Conservation (phyloP, 2,888 invertebrate species). For the Drosophila subquinaria region DNA sequence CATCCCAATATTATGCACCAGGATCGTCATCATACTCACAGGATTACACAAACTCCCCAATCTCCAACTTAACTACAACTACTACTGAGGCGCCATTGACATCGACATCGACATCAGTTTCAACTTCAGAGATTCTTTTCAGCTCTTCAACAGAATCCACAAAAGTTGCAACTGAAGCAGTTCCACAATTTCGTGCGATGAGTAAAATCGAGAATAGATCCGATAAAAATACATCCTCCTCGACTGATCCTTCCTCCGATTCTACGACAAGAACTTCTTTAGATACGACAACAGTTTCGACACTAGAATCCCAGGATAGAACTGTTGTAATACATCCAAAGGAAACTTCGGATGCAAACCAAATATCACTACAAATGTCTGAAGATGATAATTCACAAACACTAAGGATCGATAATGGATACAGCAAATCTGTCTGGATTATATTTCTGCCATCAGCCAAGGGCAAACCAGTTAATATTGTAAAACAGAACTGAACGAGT, state of each 20-base stretch:
- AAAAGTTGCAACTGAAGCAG: background rate
- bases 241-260: background rate
- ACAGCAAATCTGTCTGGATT: background rate
- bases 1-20: background rate
- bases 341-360: background rate
- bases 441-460: background rate
- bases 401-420: constrained; percentile 17
- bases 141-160: background rate
- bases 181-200: background rate
- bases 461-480: constrained; percentile 4
- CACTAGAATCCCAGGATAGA: background rate
- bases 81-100: background rate
- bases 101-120: background rate
- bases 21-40: background rate
- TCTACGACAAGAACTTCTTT: background rate
- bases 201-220: background rate
- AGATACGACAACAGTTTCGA: background rate
- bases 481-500: background rate
- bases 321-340: background rate
- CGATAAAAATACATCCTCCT: background rate
- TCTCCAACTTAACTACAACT: no score
- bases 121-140: background rate
- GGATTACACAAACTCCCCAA: background rate
- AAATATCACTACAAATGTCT: constrained; percentile 11
- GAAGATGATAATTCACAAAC: constrained; percentile 15